Base-by-base conservation (phyloP, 1,140 invertebrate species). In the Trypoxylus dichotomus region DNA sequence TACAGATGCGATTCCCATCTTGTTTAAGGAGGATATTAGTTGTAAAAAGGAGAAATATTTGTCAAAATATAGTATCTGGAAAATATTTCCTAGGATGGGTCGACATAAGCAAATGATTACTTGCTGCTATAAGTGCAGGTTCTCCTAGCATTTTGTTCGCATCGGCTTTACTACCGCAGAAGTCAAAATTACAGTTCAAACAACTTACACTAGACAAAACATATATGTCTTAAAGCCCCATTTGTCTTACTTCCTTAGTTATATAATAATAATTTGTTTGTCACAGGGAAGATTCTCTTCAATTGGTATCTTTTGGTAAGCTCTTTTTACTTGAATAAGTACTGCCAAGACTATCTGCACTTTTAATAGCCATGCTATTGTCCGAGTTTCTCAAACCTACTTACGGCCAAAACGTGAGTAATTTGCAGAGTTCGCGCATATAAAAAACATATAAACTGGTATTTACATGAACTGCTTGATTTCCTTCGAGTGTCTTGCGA, bases 161-260 rank as follows among this genome's bases (percentile, higher is more conserved):
- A 79, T 85, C 81, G 29, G 75, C 74, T 84, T 85, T 78, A 83
- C 78, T 79, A 84, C 81, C 76, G 42, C 76, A 79, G 27, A 79
- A 72, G 25, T 75, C 79, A 71, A 79, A 79, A 76, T 68, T 24
- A 68, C 60, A 29, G 60, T 24, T 63, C 86, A 82, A 86, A 81
- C 83, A 81, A 73, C 75, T 80, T 11, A 83, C 79, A 11, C 85
- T 83, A 74, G 80, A 84, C 13, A 85, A 74, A 75, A 85, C 82
- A 74, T 79, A 82, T 24, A 37, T n/a, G 81, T 83, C 81, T 84
- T 83, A 77, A 83, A 85, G 60, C 84, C 82, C 83, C 84, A 84
- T 77, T 85, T 86, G 77, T 85, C 82, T 60, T 81, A 82, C 81
- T 83, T 85, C 63, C 78, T 82, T 24, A 79, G 29, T 60, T n/a